phyloP scores from a whole-genome alignment of 2,797 vertebrate species.

The Anomalospiza imberbis region DNA sequence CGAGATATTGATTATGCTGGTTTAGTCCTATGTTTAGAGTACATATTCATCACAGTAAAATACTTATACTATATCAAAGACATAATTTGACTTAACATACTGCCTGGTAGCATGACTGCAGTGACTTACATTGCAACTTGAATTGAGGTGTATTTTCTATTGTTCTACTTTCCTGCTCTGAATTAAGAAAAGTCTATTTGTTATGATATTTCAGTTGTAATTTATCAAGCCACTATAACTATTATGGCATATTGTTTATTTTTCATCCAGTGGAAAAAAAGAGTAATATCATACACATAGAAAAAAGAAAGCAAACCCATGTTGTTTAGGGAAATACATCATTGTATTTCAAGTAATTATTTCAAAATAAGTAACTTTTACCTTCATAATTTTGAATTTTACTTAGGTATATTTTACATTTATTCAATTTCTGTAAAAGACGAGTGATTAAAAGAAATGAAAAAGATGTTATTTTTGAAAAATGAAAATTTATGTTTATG shows the following conservation, averaged over 20 bases:
- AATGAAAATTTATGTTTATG: not conserved
- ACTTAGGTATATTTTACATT: not conserved
- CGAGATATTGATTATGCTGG: not conserved
- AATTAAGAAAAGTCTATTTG: not conserved
- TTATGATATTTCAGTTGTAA: not conserved
- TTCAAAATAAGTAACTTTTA: not conserved
- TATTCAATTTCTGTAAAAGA: not conserved
- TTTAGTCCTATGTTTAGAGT: not conserved
- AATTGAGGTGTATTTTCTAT: not conserved
- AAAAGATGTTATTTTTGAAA: not conserved
- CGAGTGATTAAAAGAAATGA: accelerated
- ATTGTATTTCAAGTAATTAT: not conserved
- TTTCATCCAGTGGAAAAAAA: not conserved
- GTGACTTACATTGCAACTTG: not conserved
- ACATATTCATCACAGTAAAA: not conserved
- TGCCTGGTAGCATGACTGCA: not conserved
- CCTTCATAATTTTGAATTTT: not conserved
- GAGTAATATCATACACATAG: not conserved
- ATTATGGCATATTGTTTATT: not conserved
- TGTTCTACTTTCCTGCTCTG: not conserved
- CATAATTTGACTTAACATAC: not conserved
- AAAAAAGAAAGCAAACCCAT: not conserved
- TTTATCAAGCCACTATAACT: not conserved
- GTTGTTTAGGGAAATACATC: not conserved
- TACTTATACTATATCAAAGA: not conserved